Evolutionary conservation across 2,113 vertebrate species (phyloP).

Genomic region (Alosa alosa): DNA sequence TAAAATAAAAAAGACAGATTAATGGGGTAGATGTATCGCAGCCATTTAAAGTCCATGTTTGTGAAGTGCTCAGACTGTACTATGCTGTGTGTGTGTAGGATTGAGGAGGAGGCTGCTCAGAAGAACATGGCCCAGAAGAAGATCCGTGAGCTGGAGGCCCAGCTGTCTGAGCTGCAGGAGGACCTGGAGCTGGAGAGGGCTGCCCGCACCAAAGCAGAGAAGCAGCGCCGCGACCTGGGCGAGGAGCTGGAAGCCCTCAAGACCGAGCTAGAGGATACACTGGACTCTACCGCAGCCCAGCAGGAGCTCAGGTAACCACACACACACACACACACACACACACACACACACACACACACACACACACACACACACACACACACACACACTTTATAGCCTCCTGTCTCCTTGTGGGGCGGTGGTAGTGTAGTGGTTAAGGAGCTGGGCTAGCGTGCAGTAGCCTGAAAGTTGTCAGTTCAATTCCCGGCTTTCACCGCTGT

Average conservation of each 20-base stretch:
- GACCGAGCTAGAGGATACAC: constrained; percentile 92
- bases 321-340: background rate
- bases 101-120: constrained; percentile 91
- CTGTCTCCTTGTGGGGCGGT: background rate
- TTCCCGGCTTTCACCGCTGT: too few species aligned
- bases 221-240: constrained; percentile 91
- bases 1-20: too few species aligned
- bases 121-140: constrained; percentile 96
- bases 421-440: too few species aligned
- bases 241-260: constrained; percentile 97
- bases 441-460: too few species aligned
- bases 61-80: background rate
- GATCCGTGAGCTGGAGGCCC: constrained; percentile 93
- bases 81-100: constrained; percentile 65
- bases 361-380: background rate
- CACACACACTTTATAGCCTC: background rate
- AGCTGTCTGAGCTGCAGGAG: constrained; percentile 93
- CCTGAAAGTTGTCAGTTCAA: too few species aligned
- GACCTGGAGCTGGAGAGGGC: constrained; percentile 90
- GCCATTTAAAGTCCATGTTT: too few species aligned
- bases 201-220: constrained; percentile 89
- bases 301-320: constrained; percentile 89
- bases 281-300: constrained; percentile 93
- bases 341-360: background rate
- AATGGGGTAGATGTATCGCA: too few species aligned